These are phyloP conservation scores for Phataginus tetradactyla DNA, from an alignment of 2,797 vertebrate species.

Conservation along the genomic window DNA sequence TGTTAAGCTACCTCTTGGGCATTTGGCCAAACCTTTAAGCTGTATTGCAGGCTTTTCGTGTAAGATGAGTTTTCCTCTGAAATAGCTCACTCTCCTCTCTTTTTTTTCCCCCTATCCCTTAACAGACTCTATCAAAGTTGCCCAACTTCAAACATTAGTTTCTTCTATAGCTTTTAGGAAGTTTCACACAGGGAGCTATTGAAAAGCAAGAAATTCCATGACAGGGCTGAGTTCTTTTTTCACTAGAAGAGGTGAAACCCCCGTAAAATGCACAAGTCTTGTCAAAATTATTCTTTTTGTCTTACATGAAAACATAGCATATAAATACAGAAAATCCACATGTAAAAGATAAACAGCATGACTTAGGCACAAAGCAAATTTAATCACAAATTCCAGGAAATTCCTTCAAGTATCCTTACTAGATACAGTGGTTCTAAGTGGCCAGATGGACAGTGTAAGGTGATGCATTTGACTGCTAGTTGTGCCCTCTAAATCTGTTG, in stretches of 20 bases:
- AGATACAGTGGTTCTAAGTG: neutral
- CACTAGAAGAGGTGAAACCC: constrained; percentile 14
- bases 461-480: neutral
- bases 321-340: constrained; percentile 5
- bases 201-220: constrained; percentile 50
- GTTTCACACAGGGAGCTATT: neutral
- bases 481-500: neutral
- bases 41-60: constrained; percentile 33
- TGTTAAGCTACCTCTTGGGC: constrained; percentile 54
- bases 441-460: neutral
- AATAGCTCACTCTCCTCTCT: constrained; percentile 18
- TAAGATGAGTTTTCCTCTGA: constrained; percentile 60
- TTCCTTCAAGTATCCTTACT: constrained; percentile 11
- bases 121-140: constrained; percentile 22
- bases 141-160: constrained; percentile 62
- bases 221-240: constrained; percentile 7
- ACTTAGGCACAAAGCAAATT: neutral
- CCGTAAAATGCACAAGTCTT: constrained; percentile 15
- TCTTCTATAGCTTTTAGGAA: constrained; percentile 59
- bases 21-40: constrained; percentile 61
- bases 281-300: constrained; percentile 17
- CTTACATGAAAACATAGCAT: constrained; percentile 29
- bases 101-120: neutral
- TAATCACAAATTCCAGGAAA: constrained; percentile 22
- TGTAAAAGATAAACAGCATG: neutral